Percentiles rank a stretch among this genome's conserved stretches.
Evolutionary conservation across 2,888 invertebrate species (phyloP).

Genomic region (Rhodophaea formosa): DNA sequence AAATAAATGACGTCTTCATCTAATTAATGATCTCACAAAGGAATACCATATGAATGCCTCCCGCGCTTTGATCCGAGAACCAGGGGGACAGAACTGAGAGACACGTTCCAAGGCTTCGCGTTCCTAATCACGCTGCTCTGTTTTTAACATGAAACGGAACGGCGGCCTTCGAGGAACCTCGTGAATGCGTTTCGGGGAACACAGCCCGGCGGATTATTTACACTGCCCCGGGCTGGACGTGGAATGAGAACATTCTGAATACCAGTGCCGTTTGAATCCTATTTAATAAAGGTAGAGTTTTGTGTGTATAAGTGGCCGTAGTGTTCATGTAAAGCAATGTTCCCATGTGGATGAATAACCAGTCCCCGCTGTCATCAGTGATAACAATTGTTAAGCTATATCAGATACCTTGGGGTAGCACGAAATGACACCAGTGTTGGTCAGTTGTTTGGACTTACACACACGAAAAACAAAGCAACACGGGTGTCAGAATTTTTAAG

Average conservation of each 20-base stretch:
- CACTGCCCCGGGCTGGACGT: background rate
- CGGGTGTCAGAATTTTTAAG: too few relatives aligned
- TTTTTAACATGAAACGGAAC: conserved; percentile 13
- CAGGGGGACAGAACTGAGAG: conserved; percentile 6
- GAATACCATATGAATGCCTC: background rate
- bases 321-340: too few relatives aligned
- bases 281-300: too few relatives aligned
- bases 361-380: too few relatives aligned
- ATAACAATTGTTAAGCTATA: too few relatives aligned
- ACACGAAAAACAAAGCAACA: too few relatives aligned
- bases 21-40: conserved; percentile 6
- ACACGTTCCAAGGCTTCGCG: conserved; percentile 4
- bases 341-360: too few relatives aligned
- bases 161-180: conserved; percentile 11
- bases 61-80: conserved; percentile 8
- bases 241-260: background rate
- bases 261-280: too few relatives aligned
- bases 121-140: conserved; percentile 9
- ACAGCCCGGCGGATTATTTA: background rate
- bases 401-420: too few relatives aligned
- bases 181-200: conserved; percentile 1
- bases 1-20: background rate
- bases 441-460: too few relatives aligned
- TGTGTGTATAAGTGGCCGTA: too few relatives aligned
- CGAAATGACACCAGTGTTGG: too few relatives aligned